phyloP scores from a whole-genome alignment of 1,140 invertebrate genomes.

The Colletes gigas region DNA sequence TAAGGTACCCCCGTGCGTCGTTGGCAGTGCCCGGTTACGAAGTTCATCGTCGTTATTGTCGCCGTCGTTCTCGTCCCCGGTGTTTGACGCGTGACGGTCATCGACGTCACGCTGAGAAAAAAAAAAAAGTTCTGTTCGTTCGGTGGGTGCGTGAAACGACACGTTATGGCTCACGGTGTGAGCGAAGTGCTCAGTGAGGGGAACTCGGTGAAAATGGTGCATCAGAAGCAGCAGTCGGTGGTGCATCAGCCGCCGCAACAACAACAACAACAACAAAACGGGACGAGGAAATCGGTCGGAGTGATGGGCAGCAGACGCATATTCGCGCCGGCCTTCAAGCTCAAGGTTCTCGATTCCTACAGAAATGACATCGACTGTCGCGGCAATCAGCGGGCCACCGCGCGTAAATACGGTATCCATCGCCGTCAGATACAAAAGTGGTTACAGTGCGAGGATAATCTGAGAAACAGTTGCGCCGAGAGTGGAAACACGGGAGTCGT shows the following conservation, averaged over 20 bases:
- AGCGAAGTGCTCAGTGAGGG: conserved; percentile 79
- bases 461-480: conserved; percentile 85
- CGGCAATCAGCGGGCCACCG: conserved; percentile 92
- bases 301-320: conserved; percentile 89
- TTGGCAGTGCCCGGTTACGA: conserved; percentile 61
- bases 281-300: conserved; percentile 79
- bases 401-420: conserved; percentile 92
- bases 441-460: conserved; percentile 89
- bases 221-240: conserved; percentile 79
- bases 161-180: conserved; percentile 83
- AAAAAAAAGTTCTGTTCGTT: conserved; percentile 52
- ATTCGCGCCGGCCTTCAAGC: conserved; percentile 91
- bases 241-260: conserved; percentile 72
- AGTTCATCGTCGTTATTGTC: conserved; percentile 58
- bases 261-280: conserved; percentile 79
- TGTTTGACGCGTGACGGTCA: conserved; percentile 59
- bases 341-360: conserved; percentile 92
- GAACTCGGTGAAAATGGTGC: conserved; percentile 75
- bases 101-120: conserved; percentile 39
- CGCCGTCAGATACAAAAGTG: conserved; percentile 93
- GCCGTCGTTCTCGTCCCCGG: conserved; percentile 65
- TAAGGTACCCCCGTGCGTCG: conserved; percentile 72
- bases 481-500: conserved; percentile 64
- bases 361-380: conserved; percentile 90
- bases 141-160: conserved; percentile 46